Conservation (phyloP, 2,888 invertebrate species). For the Onthophagus sagittarius region DNA sequence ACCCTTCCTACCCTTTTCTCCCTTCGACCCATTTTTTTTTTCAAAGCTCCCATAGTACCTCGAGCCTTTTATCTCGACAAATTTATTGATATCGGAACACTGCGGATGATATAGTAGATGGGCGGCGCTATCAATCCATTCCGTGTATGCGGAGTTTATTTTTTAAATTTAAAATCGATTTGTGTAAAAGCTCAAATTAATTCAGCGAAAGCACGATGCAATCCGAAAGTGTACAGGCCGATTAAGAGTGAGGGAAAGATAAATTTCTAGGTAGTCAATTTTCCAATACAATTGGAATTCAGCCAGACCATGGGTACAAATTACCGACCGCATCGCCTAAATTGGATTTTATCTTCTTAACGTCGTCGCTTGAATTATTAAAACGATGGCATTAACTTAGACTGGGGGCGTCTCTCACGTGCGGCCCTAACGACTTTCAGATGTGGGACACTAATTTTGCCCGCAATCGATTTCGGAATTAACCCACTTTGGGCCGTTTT, state of each 20-base stretch:
- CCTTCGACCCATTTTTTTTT: background rate
- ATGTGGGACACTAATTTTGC: background rate
- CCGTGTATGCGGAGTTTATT: background rate
- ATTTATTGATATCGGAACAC: constrained; percentile 11
- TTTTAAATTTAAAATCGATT: background rate
- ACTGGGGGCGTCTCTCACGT: background rate
- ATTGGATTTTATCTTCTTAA: background rate
- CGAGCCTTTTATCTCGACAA: constrained; percentile 7
- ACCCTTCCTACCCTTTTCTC: background rate
- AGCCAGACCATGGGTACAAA: background rate
- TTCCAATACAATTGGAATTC: background rate
- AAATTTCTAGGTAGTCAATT: background rate
- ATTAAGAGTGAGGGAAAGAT: background rate
- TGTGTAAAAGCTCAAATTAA: background rate
- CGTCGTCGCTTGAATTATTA: background rate
- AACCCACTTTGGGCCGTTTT: background rate
- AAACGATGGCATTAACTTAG: background rate
- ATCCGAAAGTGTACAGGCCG: background rate
- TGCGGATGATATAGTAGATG: constrained; percentile 5
- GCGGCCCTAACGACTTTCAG: background rate
- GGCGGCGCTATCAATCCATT: background rate
- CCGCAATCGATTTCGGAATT: background rate
- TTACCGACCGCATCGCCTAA: background rate
- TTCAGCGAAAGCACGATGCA: no score
- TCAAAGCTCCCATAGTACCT: background rate